Evolutionary conservation across 2,113 vertebrate species (phyloP).

Genomic region (Rhipidura dahli): DNA sequence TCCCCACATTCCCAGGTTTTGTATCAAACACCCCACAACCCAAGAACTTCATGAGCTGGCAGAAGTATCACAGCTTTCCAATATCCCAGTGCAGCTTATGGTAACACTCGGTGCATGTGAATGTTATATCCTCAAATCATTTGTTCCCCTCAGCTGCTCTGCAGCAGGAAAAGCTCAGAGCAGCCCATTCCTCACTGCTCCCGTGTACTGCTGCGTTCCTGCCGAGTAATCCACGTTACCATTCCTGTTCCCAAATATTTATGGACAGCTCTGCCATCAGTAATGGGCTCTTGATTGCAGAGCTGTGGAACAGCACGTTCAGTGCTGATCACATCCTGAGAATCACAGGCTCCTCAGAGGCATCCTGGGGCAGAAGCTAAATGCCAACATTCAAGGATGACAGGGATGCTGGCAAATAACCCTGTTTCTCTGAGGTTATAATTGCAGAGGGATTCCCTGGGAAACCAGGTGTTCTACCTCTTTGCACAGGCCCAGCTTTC

Average conservation of each 20-base stretch:
- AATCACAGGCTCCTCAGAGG: rapidly evolving
- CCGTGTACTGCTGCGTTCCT: neutral
- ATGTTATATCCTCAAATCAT: rapidly evolving
- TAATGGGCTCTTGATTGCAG: neutral
- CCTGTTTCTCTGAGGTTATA: rapidly evolving
- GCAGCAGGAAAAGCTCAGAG: neutral
- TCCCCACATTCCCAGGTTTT: neutral
- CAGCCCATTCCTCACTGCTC: neutral
- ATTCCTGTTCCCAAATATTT: neutral
- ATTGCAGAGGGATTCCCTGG: neutral
- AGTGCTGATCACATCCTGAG: neutral
- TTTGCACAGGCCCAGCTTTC: rapidly evolving
- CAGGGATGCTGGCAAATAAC: neutral
- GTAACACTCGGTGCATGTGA: neutral
- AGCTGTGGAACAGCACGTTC: neutral
- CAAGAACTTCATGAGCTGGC: neutral
- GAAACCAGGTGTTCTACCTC: neutral
- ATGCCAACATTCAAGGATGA: neutral
- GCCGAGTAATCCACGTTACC: rapidly evolving
- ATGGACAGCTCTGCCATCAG: neutral
- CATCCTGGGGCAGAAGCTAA: neutral
- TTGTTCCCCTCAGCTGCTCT: neutral
- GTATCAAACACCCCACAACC: neutral
- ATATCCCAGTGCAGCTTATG: neutral
- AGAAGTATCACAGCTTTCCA: neutral